A percentile compares a stretch with the other conserved stretches of the same genome.
These are phyloP conservation scores for Scaptomyza graminum DNA, from an alignment of 1,140 invertebrate genomes.

Conservation along the genomic window DNA sequence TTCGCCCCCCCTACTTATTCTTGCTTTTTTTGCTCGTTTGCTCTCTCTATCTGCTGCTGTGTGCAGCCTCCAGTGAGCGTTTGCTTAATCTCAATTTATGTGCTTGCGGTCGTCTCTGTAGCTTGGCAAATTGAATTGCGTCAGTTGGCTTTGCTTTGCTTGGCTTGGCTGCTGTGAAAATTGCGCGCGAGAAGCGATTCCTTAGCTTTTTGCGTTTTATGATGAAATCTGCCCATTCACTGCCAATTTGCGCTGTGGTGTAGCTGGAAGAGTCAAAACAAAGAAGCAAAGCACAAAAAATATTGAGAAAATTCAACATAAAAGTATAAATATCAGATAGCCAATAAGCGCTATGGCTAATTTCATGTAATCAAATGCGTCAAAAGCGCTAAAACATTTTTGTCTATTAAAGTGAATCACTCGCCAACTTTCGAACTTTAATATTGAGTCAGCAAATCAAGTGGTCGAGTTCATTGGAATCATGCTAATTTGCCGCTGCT, in stretches of 20 bases:
- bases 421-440: slow-evolving; percentile 34
- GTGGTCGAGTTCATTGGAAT: slow-evolving; percentile 51
- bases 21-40: background rate
- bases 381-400: slow-evolving; percentile 30
- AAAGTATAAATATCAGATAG: slow-evolving; percentile 51
- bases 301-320: slow-evolving; percentile 25
- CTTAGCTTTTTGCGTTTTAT: slow-evolving; percentile 62
- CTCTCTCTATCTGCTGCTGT: slow-evolving; percentile 1
- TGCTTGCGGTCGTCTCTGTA: slow-evolving; percentile 57
- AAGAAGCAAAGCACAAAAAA: slow-evolving; percentile 21
- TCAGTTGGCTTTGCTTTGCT: slow-evolving; percentile 73
- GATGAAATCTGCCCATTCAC: slow-evolving; percentile 75
- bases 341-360: slow-evolving; percentile 26
- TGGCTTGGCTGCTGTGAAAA: slow-evolving; percentile 15
- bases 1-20: background rate
- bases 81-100: slow-evolving; percentile 80
- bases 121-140: slow-evolving; percentile 76
- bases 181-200: slow-evolving; percentile 24
- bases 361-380: slow-evolving; percentile 63
- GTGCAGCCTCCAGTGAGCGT: slow-evolving; percentile 28
- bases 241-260: slow-evolving; percentile 63
- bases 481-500: slow-evolving; percentile 51
- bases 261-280: slow-evolving; percentile 48
- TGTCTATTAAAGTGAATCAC: slow-evolving; percentile 61
- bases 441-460: slow-evolving; percentile 57